Conservation (phyloP, 2,797 vertebrate genomes). For the Hippoglossus hippoglossus region DNA sequence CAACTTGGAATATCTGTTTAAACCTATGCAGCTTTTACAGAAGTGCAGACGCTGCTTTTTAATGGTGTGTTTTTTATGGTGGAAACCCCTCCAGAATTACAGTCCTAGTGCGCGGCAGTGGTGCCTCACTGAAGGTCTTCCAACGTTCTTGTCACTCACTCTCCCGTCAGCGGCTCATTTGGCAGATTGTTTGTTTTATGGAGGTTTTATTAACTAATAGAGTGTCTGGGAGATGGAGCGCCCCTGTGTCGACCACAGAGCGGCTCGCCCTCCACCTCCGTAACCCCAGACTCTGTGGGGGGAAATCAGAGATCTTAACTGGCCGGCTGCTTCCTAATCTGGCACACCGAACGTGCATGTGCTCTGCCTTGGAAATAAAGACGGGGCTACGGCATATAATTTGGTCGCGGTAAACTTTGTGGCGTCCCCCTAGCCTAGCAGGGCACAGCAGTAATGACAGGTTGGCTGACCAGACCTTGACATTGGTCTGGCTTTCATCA, state of each 20-base stretch:
- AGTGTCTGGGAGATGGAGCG: conserved; percentile 59
- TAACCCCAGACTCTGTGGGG: conserved; percentile 66
- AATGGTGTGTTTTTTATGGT: conserved; percentile 2
- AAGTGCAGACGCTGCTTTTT: not conserved
- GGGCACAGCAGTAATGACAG: conserved; percentile 76
- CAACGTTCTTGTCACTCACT: conserved; percentile 66
- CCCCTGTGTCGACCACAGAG: conserved; percentile 50
- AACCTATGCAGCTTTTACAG: conserved; percentile 6
- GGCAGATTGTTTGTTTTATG: conserved; percentile 75
- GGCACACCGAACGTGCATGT: conserved; percentile 61
- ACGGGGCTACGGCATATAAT: conserved; percentile 72
- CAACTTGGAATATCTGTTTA: conserved; percentile 2
- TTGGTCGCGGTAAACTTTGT: conserved; percentile 68
- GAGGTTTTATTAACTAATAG: conserved; percentile 81
- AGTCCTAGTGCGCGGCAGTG: conserved; percentile 15
- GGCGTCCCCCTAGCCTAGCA: conserved; percentile 64
- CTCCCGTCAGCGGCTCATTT: conserved; percentile 63
- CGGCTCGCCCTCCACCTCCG: conserved; percentile 43
- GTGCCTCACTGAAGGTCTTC: conserved; percentile 46
- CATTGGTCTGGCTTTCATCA: conserved; percentile 77
- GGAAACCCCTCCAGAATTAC: conserved; percentile 26
- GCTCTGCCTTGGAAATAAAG: conserved; percentile 57
- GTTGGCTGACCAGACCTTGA: conserved; percentile 81
- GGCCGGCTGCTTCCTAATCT: conserved; percentile 71
- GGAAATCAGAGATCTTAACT: conserved; percentile 69